Evolutionary conservation across 2,888 invertebrate species (phyloP).

Genomic region (Caenorhabditis sp.): DNA sequence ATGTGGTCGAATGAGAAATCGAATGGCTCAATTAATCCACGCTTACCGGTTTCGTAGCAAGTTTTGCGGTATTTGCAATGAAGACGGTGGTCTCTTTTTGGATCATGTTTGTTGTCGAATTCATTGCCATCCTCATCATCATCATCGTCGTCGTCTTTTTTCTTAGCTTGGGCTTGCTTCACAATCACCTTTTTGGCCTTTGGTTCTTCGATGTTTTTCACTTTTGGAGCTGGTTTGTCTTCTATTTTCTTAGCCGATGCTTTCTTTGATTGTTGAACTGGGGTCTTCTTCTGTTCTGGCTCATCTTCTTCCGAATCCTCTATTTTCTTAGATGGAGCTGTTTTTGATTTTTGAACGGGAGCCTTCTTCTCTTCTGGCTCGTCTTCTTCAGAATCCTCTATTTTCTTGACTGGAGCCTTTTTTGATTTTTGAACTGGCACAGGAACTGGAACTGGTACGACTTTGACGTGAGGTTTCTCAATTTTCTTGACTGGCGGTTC

Average conservation of each 20-base stretch:
- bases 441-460: conserved; percentile 11
- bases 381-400: conserved; percentile 16
- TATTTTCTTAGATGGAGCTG: not conserved
- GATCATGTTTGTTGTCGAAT: conserved; percentile 37
- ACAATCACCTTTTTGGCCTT: conserved; percentile 3
- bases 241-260: too few species aligned
- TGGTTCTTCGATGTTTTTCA: too few species aligned
- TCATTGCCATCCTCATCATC: too few species aligned
- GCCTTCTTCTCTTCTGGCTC: conserved; percentile 3
- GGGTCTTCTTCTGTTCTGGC: not conserved
- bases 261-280: conserved; percentile 8
- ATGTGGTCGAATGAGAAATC: conserved; percentile 31
- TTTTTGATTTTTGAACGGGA: not conserved
- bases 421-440: conserved; percentile 19
- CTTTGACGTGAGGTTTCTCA: too few species aligned
- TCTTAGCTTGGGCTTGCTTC: conserved; percentile 7
- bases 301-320: not conserved
- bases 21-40: conserved; percentile 38
- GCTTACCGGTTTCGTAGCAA: conserved; percentile 64
- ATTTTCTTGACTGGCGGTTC: conserved; percentile 9
- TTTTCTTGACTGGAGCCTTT: conserved; percentile 20
- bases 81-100: conserved; percentile 49
- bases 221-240: too few species aligned
- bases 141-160: conserved; percentile 2
- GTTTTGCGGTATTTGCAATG: conserved; percentile 62